Evolutionary conservation across 2,888 invertebrate genomes (phyloP).

Genomic region (Barypeithes pellucidus): DNA sequence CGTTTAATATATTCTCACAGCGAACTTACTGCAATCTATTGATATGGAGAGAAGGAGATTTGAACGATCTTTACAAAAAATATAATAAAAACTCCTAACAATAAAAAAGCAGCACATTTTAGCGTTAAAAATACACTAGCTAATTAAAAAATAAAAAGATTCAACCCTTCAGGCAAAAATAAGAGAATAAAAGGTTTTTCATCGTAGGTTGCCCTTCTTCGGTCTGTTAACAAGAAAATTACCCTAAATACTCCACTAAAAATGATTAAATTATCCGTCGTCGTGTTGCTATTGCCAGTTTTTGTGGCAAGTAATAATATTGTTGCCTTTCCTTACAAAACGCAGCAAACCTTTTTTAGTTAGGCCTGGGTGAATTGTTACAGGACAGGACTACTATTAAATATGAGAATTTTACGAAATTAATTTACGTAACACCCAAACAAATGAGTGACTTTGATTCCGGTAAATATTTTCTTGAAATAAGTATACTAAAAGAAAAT

Average conservation of each 20-base stretch:
- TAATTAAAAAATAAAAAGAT: background rate
- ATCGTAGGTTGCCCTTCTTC: background rate
- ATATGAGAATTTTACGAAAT: too few species aligned
- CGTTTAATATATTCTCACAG: too few species aligned
- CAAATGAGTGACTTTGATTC: too few species aligned
- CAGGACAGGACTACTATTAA: too few species aligned
- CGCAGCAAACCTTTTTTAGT: background rate
- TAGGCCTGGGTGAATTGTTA: too few species aligned
- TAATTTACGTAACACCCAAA: too few species aligned
- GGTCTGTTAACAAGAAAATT: background rate
- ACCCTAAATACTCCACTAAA: background rate
- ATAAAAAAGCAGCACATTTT: background rate
- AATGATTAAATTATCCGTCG: constrained; percentile 12
- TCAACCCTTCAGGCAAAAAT: background rate
- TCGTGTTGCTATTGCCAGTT: too few species aligned
- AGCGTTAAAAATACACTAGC: background rate
- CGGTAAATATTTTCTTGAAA: too few species aligned
- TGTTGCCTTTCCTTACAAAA: constrained; percentile 3
- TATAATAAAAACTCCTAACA: background rate
- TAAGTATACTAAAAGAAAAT: too few species aligned
- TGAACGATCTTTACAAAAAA: background rate
- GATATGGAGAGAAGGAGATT: too few species aligned
- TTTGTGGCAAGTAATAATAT: background rate
- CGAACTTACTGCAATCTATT: too few species aligned
- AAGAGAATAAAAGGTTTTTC: constrained; percentile 2